phyloP scores from a whole-genome alignment of 2,113 vertebrate species.

The Tragelaphus imberbis region DNA sequence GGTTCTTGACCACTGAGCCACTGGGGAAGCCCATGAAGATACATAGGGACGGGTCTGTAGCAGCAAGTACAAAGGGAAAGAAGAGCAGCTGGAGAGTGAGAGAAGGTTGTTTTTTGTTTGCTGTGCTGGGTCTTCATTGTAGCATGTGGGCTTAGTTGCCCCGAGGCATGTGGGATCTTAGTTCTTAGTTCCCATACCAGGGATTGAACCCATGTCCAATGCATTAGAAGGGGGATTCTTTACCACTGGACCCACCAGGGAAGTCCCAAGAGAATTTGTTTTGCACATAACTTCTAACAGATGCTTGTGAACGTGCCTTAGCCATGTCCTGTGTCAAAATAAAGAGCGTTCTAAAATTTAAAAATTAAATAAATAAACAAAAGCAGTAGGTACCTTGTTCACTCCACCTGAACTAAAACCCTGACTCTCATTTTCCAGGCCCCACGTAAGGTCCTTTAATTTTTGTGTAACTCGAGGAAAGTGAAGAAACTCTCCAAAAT shows the following conservation, averaged over 20 bases:
- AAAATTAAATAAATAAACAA: background rate
- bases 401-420: background rate
- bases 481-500: background rate
- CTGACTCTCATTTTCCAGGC: background rate
- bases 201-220: background rate
- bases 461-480: background rate
- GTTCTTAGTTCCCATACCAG: background rate
- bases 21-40: background rate
- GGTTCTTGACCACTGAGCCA: background rate
- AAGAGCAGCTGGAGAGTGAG: background rate
- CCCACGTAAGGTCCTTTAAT: background rate
- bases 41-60: fast-evolving
- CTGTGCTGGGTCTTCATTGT: background rate
- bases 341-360: background rate
- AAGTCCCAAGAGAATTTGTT: background rate
- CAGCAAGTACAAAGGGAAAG: background rate
- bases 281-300: background rate
- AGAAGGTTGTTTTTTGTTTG: background rate
- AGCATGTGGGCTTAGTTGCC: background rate
- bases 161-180: background rate
- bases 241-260: background rate
- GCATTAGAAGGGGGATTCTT: background rate
- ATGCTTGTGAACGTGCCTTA: background rate
- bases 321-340: background rate
- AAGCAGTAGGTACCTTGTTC: background rate